phyloP scores from a whole-genome alignment of 2,797 vertebrate genomes.

The Otus scops region DNA sequence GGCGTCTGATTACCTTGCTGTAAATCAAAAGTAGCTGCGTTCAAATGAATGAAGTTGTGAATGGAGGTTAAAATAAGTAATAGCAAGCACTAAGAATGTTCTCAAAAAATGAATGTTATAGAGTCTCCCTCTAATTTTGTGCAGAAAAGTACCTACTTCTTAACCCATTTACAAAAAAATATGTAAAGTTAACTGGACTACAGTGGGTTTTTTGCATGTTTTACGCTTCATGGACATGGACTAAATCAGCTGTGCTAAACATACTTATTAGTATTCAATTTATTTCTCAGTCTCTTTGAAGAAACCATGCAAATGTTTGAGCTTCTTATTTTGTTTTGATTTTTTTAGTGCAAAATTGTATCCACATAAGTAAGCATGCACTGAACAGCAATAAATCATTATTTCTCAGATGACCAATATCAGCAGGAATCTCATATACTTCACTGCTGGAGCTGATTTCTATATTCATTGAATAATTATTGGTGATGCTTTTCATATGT shows the following conservation, averaged over 20 bases:
- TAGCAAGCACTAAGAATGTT: not conserved
- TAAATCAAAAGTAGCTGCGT: not conserved
- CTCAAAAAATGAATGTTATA: not conserved
- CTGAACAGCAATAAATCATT: slow-evolving; percentile 78
- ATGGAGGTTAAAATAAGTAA: not conserved
- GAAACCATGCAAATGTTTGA: slow-evolving; percentile 48
- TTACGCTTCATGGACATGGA: slow-evolving; percentile 24
- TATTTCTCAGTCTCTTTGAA: slow-evolving; percentile 64
- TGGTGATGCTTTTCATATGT: slow-evolving; percentile 71
- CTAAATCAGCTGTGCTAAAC: slow-evolving; percentile 61
- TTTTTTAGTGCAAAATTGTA: slow-evolving; percentile 71
- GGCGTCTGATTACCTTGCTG: not conserved
- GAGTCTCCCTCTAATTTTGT: not conserved
- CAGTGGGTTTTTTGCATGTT: not conserved
- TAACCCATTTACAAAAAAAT: not conserved
- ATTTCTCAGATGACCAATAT: slow-evolving; percentile 80
- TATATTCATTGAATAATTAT: slow-evolving; percentile 82
- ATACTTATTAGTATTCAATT: slow-evolving; percentile 65
- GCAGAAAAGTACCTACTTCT: not conserved
- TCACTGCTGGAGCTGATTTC: slow-evolving; percentile 76
- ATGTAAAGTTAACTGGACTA: not conserved
- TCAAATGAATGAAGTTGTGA: not conserved
- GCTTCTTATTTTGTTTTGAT: slow-evolving; percentile 71
- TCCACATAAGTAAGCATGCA: slow-evolving; percentile 69
- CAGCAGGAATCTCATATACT: slow-evolving; percentile 77